Evolutionary conservation across 2,113 vertebrate genomes (phyloP).

Genomic region (Tachysurus vachellii): DNA sequence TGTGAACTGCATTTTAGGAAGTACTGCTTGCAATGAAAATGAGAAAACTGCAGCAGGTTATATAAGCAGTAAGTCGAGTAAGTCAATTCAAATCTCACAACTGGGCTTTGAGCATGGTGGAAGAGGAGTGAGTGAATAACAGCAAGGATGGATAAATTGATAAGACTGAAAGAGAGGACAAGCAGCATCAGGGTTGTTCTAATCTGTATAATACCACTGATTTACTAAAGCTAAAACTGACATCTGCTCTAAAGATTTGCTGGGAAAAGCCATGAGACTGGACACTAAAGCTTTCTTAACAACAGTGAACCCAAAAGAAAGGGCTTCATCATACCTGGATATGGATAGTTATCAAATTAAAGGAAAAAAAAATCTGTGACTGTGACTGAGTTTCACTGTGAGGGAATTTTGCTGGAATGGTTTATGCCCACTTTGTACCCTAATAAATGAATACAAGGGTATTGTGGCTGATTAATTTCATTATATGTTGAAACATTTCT

Average conservation of each 20-base stretch:
- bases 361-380: background rate
- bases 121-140: slow-evolving; percentile 37
- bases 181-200: slow-evolving; percentile 56
- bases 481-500: background rate
- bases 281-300: slow-evolving; percentile 45
- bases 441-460: background rate
- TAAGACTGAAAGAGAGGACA: slow-evolving; percentile 48
- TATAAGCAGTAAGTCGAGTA: slow-evolving; percentile 26
- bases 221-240: slow-evolving; percentile 58
- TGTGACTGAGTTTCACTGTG: background rate
- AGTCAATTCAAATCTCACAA: slow-evolving; percentile 36
- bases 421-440: background rate
- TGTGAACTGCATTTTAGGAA: background rate
- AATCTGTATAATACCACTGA: slow-evolving; percentile 71
- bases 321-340: slow-evolving; percentile 14
- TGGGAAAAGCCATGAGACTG: slow-evolving; percentile 29
- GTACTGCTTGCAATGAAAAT: slow-evolving; percentile 1
- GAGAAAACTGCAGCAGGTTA: slow-evolving; percentile 14
- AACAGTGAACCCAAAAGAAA: slow-evolving; percentile 45
- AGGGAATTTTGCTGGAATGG: background rate
- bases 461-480: background rate
- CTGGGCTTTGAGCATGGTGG: slow-evolving; percentile 49
- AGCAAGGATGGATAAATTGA: slow-evolving; percentile 21
- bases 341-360: background rate
- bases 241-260: slow-evolving; percentile 43